Evolutionary conservation across 2,113 vertebrate species (phyloP), one percentile per base, ranked within the genome.

Genomic region (Hoplias malabaricus): DNA sequence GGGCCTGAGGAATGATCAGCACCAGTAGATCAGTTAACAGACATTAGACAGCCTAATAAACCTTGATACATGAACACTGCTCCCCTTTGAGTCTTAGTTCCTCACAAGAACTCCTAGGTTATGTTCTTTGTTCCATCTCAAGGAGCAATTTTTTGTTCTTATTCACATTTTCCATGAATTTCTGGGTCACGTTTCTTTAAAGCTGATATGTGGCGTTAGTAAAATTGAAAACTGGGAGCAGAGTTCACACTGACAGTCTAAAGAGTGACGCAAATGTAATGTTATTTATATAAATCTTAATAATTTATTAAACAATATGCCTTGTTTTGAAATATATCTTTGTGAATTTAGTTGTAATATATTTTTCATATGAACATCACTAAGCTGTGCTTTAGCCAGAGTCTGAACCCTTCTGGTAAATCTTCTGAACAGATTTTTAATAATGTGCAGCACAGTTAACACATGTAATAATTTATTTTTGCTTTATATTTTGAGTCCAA

Each of bases 1-100:
- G 97, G 13, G 96, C 96, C 96, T 99, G 79, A 70, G 21, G 29
- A 33, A 1, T 38, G 7, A 33, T 46, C 36, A 67, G 7, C 27
- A 38, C 8, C 21, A 61, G 38, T 27, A 42, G 46, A 63, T 77
- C 43, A 48, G 46, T 50, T 69, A 25, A 69, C 25, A 19, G 0
- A 5, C 16, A 69, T 19, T 23, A 69, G 43, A 36, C 38, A 43
- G n/a, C 3, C 48, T 25, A 68, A 27, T 46, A n/a, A n/a, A n/a
- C 14, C 16, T 29, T 9, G 21, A 16, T 46, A 27, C 2, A 9
- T 68, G n/a, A 46, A 19, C 36, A 10, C 21, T 42, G 14, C 54
- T 65, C 9, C 16, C 10, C 29, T 16, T 19, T 65, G 19, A 48
- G 29, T n/a, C 27, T 33, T 3, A 53, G n/a, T 7, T 29, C 54